A percentile compares a stretch with the other conserved stretches of the same genome.
phyloP scores from a whole-genome alignment of 2,888 invertebrate genomes.

The Oscheius sp. region DNA sequence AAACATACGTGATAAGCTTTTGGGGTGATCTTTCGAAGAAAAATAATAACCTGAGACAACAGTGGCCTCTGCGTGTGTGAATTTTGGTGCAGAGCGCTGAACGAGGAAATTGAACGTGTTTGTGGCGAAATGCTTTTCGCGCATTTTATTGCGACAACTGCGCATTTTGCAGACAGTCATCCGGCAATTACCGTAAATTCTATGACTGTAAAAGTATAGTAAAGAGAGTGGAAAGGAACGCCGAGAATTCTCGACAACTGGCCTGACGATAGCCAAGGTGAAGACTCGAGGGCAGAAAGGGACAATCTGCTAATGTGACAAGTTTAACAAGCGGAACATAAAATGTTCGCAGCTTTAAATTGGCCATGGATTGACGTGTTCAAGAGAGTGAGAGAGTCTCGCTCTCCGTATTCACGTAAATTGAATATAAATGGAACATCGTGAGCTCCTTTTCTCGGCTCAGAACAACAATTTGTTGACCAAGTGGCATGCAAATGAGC shows the following conservation, averaged over 20 bases:
- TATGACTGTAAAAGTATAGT: too few relatives aligned
- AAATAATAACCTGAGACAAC: too few relatives aligned
- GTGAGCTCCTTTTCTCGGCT: background rate
- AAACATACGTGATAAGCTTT: slow-evolving; percentile 10
- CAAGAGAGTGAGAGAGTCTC: too few relatives aligned
- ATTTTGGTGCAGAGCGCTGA: slow-evolving; percentile 6
- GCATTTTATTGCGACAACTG: slow-evolving; percentile 30
- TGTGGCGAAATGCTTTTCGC: slow-evolving; percentile 18
- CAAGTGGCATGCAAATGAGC: slow-evolving; percentile 27
- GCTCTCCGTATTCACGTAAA: slow-evolving; percentile 1
- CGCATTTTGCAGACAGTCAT: slow-evolving; percentile 11
- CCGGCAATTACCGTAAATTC: slow-evolving; percentile 18
- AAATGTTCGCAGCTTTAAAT: too few relatives aligned
- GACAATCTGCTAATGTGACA: too few relatives aligned
- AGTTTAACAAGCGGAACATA: too few relatives aligned
- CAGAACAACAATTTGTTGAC: slow-evolving; percentile 25
- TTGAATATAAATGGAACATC: slow-evolving; percentile 24
- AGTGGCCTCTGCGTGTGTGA: background rate
- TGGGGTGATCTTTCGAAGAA: too few relatives aligned
- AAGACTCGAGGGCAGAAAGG: too few relatives aligned
- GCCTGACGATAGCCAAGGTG: too few relatives aligned
- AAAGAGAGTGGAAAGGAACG: too few relatives aligned
- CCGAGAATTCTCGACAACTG: too few relatives aligned
- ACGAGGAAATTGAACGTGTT: slow-evolving; percentile 29
- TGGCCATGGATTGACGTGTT: too few relatives aligned